phyloP scores from a whole-genome alignment of 2,113 vertebrate genomes.

The Lucifuga dentata region DNA sequence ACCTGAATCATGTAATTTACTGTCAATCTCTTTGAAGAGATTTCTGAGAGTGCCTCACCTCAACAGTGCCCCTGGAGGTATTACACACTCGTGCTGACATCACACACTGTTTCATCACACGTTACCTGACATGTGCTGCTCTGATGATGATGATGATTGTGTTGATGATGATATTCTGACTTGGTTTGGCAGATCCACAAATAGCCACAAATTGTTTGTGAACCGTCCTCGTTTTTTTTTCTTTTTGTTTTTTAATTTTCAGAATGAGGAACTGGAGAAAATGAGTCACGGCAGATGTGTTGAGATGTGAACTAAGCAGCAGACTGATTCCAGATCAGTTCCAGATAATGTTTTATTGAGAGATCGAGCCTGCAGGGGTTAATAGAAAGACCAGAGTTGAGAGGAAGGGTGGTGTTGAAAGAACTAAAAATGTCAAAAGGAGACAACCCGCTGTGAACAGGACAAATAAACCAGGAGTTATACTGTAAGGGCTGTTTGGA shows the following conservation, averaged over 20 bases:
- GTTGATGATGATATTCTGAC: slow-evolving; percentile 54
- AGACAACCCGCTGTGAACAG: slow-evolving; percentile 43
- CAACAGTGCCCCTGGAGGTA: not conserved
- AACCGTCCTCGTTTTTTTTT: slow-evolving; percentile 48
- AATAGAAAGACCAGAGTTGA: slow-evolving; percentile 37
- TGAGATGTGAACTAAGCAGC: slow-evolving; percentile 29
- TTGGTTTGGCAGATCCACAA: slow-evolving; percentile 58
- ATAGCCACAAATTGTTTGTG: slow-evolving; percentile 61
- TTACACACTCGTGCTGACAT: slow-evolving; percentile 7
- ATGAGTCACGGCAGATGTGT: slow-evolving; percentile 64
- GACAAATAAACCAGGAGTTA: slow-evolving; percentile 56
- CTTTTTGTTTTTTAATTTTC: no score
- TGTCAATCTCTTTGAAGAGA: slow-evolving; percentile 11
- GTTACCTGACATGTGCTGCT: slow-evolving; percentile 46
- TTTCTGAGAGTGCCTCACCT: slow-evolving; percentile 14
- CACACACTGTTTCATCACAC: slow-evolving; percentile 45
- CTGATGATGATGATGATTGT: slow-evolving; percentile 20
- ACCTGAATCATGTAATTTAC: not conserved
- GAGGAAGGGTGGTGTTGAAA: slow-evolving; percentile 45
- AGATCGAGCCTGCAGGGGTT: slow-evolving; percentile 25
- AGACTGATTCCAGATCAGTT: slow-evolving; percentile 53
- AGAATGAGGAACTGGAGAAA: slow-evolving; percentile 60
- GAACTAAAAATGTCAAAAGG: slow-evolving; percentile 31
- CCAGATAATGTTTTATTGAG: slow-evolving; percentile 18
- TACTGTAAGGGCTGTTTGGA: slow-evolving; percentile 42